Percentiles rank a stretch among this genome's conserved stretches.
These are phyloP conservation scores for Luehdorfia chinensis DNA, from an alignment of 1,140 invertebrate genomes.

Conservation along the genomic window DNA sequence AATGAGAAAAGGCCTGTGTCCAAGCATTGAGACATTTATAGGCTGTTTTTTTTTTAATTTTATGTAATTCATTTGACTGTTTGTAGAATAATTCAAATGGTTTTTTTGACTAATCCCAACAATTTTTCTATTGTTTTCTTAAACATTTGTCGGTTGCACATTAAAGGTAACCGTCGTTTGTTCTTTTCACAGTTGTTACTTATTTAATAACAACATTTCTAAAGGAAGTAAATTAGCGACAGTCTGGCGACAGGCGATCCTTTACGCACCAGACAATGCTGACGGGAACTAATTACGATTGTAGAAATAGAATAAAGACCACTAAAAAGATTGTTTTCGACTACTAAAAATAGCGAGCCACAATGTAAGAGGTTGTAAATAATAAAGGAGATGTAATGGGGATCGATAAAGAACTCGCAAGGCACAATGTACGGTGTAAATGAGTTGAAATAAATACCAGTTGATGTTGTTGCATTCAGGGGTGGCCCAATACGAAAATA, in stretches of 20 bases:
- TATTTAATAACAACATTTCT: constrained; percentile 20
- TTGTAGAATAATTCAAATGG: no score
- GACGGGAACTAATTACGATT: constrained; percentile 41
- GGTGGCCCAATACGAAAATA: constrained; percentile 29
- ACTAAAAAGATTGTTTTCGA: constrained; percentile 31
- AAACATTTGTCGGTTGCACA: no score
- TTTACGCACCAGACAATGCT: constrained; percentile 22
- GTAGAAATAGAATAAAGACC: constrained; percentile 39
- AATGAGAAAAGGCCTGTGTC: no score
- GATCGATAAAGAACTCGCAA: constrained; percentile 29
- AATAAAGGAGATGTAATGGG: constrained; percentile 27
- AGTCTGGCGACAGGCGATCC: constrained; percentile 24
- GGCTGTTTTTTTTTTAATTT: no score
- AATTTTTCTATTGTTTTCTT: no score
- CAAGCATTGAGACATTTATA: no score
- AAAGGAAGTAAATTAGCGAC: constrained; percentile 30
- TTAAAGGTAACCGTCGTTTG: constrained; percentile 13
- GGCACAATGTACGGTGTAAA: constrained; percentile 36
- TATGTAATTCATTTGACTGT: no score
- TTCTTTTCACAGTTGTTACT: constrained; percentile 18
- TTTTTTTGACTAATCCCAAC: no score
- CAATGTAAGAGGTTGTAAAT: constrained; percentile 46
- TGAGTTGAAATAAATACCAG: constrained; percentile 44
- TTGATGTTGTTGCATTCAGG: constrained; percentile 29
- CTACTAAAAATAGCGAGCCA: constrained; percentile 36